phyloP scores from a whole-genome alignment of 1,140 invertebrate genomes.

The Drosophila obscura region DNA sequence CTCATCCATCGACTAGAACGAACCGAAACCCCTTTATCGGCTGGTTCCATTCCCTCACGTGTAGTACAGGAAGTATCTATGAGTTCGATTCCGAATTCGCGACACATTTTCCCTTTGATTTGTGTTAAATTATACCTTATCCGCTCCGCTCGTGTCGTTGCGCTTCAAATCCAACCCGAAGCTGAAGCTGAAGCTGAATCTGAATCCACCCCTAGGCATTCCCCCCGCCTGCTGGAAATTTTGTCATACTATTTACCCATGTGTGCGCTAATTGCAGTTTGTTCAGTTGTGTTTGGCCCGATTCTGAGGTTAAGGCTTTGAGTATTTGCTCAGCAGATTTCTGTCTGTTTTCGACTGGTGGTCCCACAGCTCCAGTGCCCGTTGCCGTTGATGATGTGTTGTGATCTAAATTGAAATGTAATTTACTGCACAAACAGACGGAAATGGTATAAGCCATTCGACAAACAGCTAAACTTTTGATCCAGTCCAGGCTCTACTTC shows the following conservation, averaged over 20 bases:
- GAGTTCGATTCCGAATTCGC: constrained; percentile 39
- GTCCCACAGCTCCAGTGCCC: constrained; percentile 10
- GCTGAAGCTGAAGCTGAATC: background rate
- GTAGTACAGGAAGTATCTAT: background rate
- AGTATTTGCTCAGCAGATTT: constrained; percentile 58
- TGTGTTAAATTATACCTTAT: constrained; percentile 62
- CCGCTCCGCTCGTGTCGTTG: constrained; percentile 7
- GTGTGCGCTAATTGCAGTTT: constrained; percentile 64
- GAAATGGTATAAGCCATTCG: constrained; percentile 36
- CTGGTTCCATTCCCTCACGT: constrained; percentile 7
- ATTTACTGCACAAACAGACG: constrained; percentile 24
- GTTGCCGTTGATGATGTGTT: constrained; percentile 25
- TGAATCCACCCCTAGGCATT: constrained; percentile 23
- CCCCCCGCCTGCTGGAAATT: constrained; percentile 18
- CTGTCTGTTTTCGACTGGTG: constrained; percentile 30
- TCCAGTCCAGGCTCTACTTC: background rate
- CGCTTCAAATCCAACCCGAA: too few relatives aligned
- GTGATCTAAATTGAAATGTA: constrained; percentile 56
- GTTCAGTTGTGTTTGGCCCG: constrained; percentile 33
- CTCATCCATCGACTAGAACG: constrained; percentile 1
- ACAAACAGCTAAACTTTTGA: constrained; percentile 28
- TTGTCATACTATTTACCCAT: constrained; percentile 54
- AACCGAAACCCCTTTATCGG: background rate
- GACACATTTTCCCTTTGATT: constrained; percentile 59
- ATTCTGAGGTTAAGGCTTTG: constrained; percentile 28